phyloP scores from a whole-genome alignment of 2,113 vertebrate species.

The Platanista minor region DNA sequence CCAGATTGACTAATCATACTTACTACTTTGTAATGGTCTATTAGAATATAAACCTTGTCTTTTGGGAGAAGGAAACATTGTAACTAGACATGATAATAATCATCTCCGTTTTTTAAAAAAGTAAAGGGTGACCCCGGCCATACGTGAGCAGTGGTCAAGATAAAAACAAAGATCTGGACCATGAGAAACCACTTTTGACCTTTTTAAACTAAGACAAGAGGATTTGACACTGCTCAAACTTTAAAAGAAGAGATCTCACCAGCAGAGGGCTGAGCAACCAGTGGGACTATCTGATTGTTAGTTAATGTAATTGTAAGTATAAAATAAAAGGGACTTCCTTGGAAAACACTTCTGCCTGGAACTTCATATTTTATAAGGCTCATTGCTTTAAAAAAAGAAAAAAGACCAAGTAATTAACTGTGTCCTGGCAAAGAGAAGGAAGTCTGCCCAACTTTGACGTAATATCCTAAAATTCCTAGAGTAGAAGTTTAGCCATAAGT shows the following conservation, averaged over 20 bases:
- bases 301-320: not conserved
- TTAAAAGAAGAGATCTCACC: not conserved
- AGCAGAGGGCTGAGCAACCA: not conserved
- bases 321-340: not conserved
- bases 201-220: not conserved
- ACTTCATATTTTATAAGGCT: not conserved
- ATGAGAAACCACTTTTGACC: not conserved
- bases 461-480: not conserved
- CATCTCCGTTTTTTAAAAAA: not conserved
- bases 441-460: not conserved
- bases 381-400: not conserved
- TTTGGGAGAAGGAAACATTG: not conserved
- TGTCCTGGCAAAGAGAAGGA: not conserved
- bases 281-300: not conserved
- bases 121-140: not conserved
- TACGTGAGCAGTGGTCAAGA: not conserved
- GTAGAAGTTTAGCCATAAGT: not conserved
- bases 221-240: not conserved
- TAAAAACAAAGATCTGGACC: not conserved
- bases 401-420: not conserved
- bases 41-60: not conserved
- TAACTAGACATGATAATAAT: not conserved
- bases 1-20: not conserved
- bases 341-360: not conserved
- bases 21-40: not conserved